Evolutionary conservation across 2,888 invertebrate species (phyloP).

Genomic region (Spilarctia lutea): DNA sequence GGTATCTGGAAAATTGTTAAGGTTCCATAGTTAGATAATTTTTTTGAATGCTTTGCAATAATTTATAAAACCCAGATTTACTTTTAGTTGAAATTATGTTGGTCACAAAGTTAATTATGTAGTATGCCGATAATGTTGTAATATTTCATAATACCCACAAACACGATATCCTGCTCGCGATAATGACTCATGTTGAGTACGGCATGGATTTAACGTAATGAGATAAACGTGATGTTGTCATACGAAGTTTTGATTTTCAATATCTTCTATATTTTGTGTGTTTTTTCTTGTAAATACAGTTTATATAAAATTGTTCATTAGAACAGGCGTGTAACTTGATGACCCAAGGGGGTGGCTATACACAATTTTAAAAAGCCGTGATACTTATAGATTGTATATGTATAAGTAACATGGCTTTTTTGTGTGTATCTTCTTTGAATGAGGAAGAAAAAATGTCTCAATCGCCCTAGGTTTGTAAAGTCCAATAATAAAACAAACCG

Average conservation of each 20-base stretch:
- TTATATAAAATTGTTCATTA: not conserved
- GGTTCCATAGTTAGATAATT: not conserved
- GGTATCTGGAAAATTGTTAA: no score
- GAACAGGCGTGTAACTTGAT: not conserved
- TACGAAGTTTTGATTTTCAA: not conserved
- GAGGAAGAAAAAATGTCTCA: not conserved
- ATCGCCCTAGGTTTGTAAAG: not conserved
- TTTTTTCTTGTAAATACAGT: not conserved
- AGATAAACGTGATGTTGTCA: conserved; percentile 17
- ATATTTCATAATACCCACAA: conserved; percentile 39
- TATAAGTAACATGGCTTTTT: no score
- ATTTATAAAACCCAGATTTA: not conserved
- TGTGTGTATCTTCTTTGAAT: not conserved
- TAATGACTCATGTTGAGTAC: conserved; percentile 44
- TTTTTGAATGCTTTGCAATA: not conserved
- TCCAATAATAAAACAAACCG: not conserved
- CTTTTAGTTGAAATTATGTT: conserved; percentile 1
- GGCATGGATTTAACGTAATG: conserved; percentile 19
- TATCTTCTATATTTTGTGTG: not conserved
- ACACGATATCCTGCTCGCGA: conserved; percentile 46
- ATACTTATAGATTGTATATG: no score
- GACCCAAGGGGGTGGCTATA: no score
- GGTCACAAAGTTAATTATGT: conserved; percentile 37
- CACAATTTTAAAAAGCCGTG: no score
- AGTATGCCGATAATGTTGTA: conserved; percentile 40